Evolutionary conservation across 2,797 vertebrate genomes (phyloP), one percentile per base, ranked within the genome.

Genomic region (Pseudochaenichthys georgianus): DNA sequence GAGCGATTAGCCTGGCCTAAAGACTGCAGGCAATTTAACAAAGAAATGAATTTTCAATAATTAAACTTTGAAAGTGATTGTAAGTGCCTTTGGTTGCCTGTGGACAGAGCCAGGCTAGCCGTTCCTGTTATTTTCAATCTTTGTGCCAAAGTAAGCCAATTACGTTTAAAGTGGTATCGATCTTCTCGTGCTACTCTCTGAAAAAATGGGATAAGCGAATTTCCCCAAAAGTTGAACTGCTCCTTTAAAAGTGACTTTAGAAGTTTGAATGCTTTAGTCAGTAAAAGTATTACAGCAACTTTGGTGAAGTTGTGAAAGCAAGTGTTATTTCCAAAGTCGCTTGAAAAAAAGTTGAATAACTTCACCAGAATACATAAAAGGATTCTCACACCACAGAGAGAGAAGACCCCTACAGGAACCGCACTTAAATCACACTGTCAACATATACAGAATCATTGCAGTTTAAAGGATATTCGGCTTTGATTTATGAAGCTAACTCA

Each of bases 401-500:
- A 70, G 7, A 31, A 21, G 73, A 84, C 9, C 13, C 10, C 42
- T 1, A 55, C 12, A 67, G 52, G 46, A 23, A 31, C 16, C 12
- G 7, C 11, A 31, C 21, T 67, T 42, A 53, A 10, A 54, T 63
- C 12, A 23, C 0, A 46, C 50, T 55, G 21, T 52, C 11, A 10
- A 57, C 11, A 45, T 8, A 46, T 31, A n/a, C 15, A 52, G 53
- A 57, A 64, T 58, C 4, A 31, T 0, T 17, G 7, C 19, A n/a
- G 60, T 61, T 61, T 53, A 66, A 73, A 66, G 28, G 19, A 74
- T 59, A 52, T 62, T 76, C 19, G 10, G 7, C 54, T 75, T 48
- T 78, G 75, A 87, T 73, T 71, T 66, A 66, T 72, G n/a, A 45
- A 7, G 21, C 23, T 54, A 54, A 59, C 8, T 51, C 62, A 64